Evolutionary conservation across 2,888 invertebrate species (phyloP).

Genomic region (Pandemis corylana): DNA sequence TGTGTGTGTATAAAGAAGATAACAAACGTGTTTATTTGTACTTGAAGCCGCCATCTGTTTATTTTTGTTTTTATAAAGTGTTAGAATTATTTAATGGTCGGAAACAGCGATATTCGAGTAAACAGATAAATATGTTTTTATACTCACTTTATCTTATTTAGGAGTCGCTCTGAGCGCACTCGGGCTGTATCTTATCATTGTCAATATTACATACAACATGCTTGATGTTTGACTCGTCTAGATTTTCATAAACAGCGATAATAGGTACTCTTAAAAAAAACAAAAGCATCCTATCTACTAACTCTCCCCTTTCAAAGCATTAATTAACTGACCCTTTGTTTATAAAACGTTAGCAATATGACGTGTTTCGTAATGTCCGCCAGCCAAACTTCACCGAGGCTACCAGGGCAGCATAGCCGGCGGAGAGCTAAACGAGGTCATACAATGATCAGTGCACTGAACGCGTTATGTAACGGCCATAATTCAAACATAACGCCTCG

Average conservation of each 20-base stretch:
- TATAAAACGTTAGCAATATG: conserved; percentile 12
- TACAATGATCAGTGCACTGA: conserved; percentile 37
- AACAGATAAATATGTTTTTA: conserved; percentile 4
- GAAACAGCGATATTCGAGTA: conserved; percentile 1
- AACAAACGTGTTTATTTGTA: conserved; percentile 1
- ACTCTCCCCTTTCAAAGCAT: conserved; percentile 10
- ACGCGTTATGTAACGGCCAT: conserved; percentile 40
- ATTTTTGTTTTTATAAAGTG: conserved; percentile 12
- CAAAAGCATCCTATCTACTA: not conserved
- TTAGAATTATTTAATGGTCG: conserved; percentile 17
- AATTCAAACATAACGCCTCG: conserved; percentile 42
- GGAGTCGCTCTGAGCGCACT: not conserved
- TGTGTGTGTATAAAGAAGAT: not conserved
- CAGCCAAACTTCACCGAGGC: conserved; percentile 32
- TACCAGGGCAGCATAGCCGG: conserved; percentile 33
- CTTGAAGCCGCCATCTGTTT: conserved; percentile 15
- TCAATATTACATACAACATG: too few relatives aligned
- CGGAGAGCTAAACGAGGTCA: conserved; percentile 24
- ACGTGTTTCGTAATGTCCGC: conserved; percentile 28
- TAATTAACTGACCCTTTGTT: conserved; percentile 24
- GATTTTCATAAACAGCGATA: conserved; percentile 18
- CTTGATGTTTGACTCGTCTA: conserved; percentile 9
- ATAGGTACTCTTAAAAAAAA: not conserved
- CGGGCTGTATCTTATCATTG: conserved; percentile 19
- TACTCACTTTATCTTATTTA: conserved; percentile 12